These are phyloP conservation scores for Campylorhamphus procurvoides DNA, from an alignment of 2,113 vertebrate genomes.

Conservation along the genomic window DNA sequence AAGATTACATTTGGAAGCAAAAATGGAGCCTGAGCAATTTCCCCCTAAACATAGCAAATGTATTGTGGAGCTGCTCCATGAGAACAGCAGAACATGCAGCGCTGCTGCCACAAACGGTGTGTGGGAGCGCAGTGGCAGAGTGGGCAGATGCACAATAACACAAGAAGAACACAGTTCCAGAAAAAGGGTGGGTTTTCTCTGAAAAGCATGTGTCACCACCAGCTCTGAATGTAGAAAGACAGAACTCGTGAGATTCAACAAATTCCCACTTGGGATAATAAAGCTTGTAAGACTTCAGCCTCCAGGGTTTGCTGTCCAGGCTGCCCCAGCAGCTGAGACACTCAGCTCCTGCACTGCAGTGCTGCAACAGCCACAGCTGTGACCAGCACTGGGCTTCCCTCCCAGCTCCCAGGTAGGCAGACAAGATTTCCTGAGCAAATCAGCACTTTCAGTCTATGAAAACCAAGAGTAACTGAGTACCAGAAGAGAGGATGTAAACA, in stretches of 20 bases:
- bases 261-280: not conserved
- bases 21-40: conserved; percentile 23
- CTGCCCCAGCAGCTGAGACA: not conserved
- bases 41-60: not conserved
- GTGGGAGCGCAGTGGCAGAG: conserved; percentile 45
- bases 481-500: not conserved
- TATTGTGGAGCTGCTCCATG: not conserved
- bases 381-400: not conserved
- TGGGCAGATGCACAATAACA: conserved; percentile 26
- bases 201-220: conserved; percentile 7
- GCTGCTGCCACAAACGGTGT: not conserved
- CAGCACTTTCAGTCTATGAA: not conserved
- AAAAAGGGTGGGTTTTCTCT: not conserved
- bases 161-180: conserved; percentile 24
- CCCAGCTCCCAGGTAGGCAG: not conserved
- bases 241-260: not conserved
- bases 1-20: conserved; percentile 13
- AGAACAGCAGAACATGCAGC: not conserved
- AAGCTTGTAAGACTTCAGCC: not conserved
- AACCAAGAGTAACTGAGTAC: not conserved
- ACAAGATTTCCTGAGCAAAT: not conserved
- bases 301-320: not conserved
- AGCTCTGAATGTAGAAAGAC: not conserved
- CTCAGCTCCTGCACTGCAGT: not conserved
- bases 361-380: not conserved